A percentile compares a stretch with the other conserved stretches of the same genome.
Conservation (phyloP, 2,888 invertebrate species). For the Spilarctia lutea region DNA sequence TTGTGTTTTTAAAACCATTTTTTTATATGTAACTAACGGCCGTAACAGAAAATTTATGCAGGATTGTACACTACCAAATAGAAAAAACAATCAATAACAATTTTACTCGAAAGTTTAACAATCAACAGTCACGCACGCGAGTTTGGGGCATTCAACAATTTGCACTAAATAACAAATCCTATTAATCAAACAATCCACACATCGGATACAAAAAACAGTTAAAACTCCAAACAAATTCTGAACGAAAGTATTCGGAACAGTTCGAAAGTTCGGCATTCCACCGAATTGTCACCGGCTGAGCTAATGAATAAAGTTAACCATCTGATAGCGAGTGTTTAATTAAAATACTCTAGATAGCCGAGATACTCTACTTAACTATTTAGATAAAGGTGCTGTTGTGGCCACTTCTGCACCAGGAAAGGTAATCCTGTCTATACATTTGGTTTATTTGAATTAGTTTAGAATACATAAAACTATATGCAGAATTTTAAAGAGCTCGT, state of each 20-base stretch:
- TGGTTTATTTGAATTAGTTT: not conserved
- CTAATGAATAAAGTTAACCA: constrained; percentile 74
- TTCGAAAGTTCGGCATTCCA: constrained; percentile 37
- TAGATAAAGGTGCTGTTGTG: constrained; percentile 13
- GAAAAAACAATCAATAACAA: not conserved
- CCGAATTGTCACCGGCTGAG: constrained; percentile 51
- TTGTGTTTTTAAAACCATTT: too few relatives aligned
- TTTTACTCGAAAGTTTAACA: not conserved
- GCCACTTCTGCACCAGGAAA: not conserved
- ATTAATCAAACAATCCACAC: constrained; percentile 10
- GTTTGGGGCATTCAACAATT: not conserved
- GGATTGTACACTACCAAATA: not conserved
- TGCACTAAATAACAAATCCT: not conserved
- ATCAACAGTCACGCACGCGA: not conserved
- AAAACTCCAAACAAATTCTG: constrained; percentile 32
- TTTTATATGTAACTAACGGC: not conserved
- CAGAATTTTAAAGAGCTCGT: too few relatives aligned
- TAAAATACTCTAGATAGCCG: constrained; percentile 55
- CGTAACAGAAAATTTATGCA: not conserved
- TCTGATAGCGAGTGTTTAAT: constrained; percentile 65
- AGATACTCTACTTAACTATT: constrained; percentile 39
- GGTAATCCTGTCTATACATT: not conserved
- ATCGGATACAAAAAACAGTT: constrained; percentile 9
- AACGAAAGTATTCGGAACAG: constrained; percentile 39
- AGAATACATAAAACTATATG: not conserved